These are phyloP conservation scores for Microchrysa polita DNA, from an alignment of 2,888 invertebrate species.

Conservation along the genomic window DNA sequence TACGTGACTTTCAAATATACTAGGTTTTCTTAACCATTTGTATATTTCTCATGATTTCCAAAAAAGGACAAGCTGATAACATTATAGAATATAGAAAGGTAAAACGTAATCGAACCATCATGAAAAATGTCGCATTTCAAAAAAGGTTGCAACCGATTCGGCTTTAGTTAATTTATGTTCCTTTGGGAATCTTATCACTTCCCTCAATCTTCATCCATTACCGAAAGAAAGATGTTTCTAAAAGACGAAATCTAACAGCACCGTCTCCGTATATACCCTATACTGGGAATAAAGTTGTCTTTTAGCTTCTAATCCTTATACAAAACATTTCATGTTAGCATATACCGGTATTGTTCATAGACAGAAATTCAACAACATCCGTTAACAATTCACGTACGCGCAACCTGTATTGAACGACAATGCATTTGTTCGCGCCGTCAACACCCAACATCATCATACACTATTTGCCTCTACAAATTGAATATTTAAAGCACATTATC, in stretches of 20 bases:
- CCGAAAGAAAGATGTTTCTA: not conserved
- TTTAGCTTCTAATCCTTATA: constrained; percentile 6
- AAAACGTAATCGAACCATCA: not conserved
- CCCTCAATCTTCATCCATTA: constrained; percentile 14
- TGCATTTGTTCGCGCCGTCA: constrained; percentile 14
- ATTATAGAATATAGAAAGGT: no score
- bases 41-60: not conserved
- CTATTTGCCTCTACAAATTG: not conserved
- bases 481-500: constrained; percentile 25
- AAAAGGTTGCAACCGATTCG: constrained; percentile 13
- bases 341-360: constrained; percentile 7
- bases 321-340: not conserved
- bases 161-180: constrained; percentile 25
- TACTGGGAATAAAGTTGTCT: constrained; percentile 17
- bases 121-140: not conserved
- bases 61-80: not conserved
- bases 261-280: not conserved
- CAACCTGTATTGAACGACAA: constrained; percentile 6
- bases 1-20: no score
- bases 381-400: constrained; percentile 29
- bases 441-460: no score
- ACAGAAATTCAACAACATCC: constrained; percentile 32
- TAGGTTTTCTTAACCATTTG: no score
- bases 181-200: constrained; percentile 7
- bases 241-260: not conserved